Base-by-base conservation (phyloP, 2,888 invertebrate species). In the Augochlorella aurata region DNA sequence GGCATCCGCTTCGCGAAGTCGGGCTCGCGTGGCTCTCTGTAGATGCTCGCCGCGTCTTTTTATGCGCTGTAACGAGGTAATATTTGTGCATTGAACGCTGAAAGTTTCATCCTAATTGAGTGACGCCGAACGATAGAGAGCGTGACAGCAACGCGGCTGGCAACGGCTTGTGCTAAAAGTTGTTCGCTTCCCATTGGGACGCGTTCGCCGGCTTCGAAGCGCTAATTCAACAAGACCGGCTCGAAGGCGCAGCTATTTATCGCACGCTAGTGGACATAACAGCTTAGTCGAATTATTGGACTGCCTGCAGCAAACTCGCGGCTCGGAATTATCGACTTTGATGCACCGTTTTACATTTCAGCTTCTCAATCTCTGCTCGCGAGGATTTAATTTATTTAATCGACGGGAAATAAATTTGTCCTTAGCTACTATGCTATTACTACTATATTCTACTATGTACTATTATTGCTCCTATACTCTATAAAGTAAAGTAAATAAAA, bases 21-120 rank as follows among this genome's bases (percentile, higher is more conserved):
- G 21, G 4, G 49, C 16, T 29, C 1, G 29, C 52, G 29, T 65
- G 45, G 8, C 58, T 58, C 58, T 24, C 24, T 24, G 58, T 16
- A 24, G 14, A 58, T n/a, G 9, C 18, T 16, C 21, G 9, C 16
- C 18, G 29, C n/a, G 21, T 5, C 38, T 49, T 47, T 71, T 71
- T 58, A 50, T 73, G 12, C 63, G 38, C 18, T 18, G 24, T 72
- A 72, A 73, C 72, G 49, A 72, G 52, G 24, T 52, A 72, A 68
- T 29, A n/a, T 21, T 61, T 67, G 66, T 21, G n/a, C 49, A 45
- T 69, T 16, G 63, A 68, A 50, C 21, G 67, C 16, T 67, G 67
- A 72, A 63, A 80, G 79, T 63, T 79, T 76, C 76, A 68, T 79
- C 63, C 52, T 63, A 54, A 79, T 80, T 63, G 63, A 73, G 24